These are phyloP conservation scores for Syrphus vitripennis DNA, from an alignment of 2,888 invertebrate genomes.

Conservation along the genomic window DNA sequence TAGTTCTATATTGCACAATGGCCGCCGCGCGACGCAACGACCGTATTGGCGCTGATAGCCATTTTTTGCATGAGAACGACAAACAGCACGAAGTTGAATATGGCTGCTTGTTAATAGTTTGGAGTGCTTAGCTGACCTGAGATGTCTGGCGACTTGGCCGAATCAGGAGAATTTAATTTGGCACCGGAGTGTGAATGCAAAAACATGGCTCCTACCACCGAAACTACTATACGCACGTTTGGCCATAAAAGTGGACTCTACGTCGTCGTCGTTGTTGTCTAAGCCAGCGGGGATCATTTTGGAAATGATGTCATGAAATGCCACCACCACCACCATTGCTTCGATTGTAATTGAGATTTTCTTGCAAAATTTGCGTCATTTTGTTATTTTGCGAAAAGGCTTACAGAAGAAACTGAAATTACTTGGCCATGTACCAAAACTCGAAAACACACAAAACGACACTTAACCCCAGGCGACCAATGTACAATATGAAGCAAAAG, in stretches of 20 bases:
- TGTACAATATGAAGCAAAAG: not conserved
- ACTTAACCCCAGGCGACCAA: not conserved
- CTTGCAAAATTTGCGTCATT: conserved; percentile 4
- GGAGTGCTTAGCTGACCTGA: not conserved
- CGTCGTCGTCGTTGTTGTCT: not conserved
- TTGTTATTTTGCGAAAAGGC: conserved; percentile 2
- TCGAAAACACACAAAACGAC: conserved; percentile 36
- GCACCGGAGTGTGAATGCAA: conserved; percentile 25
- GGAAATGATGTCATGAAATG: conserved; percentile 16
- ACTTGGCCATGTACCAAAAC: conserved; percentile 37
- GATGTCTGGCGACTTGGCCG: conserved; percentile 27
- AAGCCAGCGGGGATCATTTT: conserved; percentile 33
- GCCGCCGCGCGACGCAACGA: not conserved
- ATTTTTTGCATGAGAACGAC: conserved; percentile 25
- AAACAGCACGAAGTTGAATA: conserved; percentile 8
- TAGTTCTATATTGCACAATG: not conserved
- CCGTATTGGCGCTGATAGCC: not conserved
- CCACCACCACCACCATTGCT: not conserved
- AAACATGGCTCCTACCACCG: not conserved
- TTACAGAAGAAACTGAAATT: not conserved
- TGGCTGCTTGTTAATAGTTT: not conserved
- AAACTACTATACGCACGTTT: conserved; percentile 38
- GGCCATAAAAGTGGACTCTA: conserved; percentile 26
- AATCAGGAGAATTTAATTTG: conserved; percentile 64
- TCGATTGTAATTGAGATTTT: conserved; percentile 25